Evolutionary conservation across 2,797 vertebrate genomes (phyloP).

Genomic region (Takifugu ocellatus): DNA sequence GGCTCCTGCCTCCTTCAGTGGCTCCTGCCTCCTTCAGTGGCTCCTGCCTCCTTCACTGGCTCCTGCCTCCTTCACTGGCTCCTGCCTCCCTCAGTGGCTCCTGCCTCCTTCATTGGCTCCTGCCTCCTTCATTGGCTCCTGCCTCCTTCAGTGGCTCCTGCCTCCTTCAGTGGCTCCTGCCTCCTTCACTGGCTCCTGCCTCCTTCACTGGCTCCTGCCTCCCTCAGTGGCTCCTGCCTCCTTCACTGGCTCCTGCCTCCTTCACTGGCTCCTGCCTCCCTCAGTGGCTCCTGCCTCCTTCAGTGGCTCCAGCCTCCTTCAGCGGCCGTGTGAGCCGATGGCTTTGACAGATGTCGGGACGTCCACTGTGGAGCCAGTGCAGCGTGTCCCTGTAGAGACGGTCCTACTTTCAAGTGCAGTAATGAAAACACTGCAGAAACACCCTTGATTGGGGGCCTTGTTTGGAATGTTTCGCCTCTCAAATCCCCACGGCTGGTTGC

Average conservation of each 20-base stretch:
- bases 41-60: neutral
- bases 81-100: neutral
- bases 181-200: conserved; percentile 34
- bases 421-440: conserved; percentile 36
- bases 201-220: conserved; percentile 35
- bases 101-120: conserved; percentile 21
- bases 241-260: neutral
- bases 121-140: conserved; percentile 44
- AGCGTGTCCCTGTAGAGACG: conserved; percentile 39
- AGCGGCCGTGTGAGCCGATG: conserved; percentile 40
- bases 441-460: conserved; percentile 24
- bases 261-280: conserved; percentile 41
- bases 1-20: conserved; percentile 49
- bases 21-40: neutral
- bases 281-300: conserved; percentile 28
- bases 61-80: conserved; percentile 17
- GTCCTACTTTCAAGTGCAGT: conserved; percentile 55
- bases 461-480: conserved; percentile 32
- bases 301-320: conserved; percentile 16
- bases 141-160: no score
- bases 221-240: no score
- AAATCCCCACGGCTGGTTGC: conserved; percentile 34
- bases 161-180: no score
- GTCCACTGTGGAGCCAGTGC: conserved; percentile 11
- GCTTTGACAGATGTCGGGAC: conserved; percentile 27